Evolutionary conservation across 2,113 vertebrate species (phyloP), one percentile per base, ranked within the genome.

Genomic region (Nerophis ophidion): DNA sequence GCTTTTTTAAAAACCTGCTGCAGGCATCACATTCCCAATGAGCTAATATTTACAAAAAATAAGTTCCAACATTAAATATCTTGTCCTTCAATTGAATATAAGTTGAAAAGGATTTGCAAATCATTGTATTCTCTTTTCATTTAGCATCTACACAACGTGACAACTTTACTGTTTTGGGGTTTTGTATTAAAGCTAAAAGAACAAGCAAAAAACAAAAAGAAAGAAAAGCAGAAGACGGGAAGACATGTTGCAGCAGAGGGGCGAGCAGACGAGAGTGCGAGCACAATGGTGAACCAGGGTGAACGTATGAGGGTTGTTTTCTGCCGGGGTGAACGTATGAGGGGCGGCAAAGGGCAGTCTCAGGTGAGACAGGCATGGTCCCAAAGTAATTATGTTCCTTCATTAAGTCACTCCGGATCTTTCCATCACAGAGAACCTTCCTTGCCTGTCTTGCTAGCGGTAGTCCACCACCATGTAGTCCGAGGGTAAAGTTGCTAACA

Each of bases 331-430:
- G 70, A 74, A 76, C n/a, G n/a, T n/a, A 70, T 69, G 58, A 69
- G 73, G 62, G 71, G 63, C 74, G 77, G 70, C 77, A 57, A 65
- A 69, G 68, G 76, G 57, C 71, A 66, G 75, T 83, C 83, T 83
- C 81, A 83, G 84, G 86, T 84, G 86, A 87, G 76, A 69, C 65
- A 67, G 54, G 82, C 66, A 71, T 56, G 63, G 80, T 86, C 84
- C 84, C 83, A 81, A 68, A 77, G 75, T 87, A 85, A 88, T 88
- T 90, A 87, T 87, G 86, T 86, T 82, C 82, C 82, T 84, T 90
- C 89, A 89, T 89, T 86, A 88, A 87, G 83, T 80, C 79, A 85
- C 76, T 78, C 81, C 40, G 78, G 83, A 86, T 87, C 78, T 72
- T 85, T 82, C 86, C 77, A 77, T 76, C 73, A 60, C 54, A 35